Conservation (phyloP, 2,797 vertebrate genomes). For the Nannoperca obscura region DNA sequence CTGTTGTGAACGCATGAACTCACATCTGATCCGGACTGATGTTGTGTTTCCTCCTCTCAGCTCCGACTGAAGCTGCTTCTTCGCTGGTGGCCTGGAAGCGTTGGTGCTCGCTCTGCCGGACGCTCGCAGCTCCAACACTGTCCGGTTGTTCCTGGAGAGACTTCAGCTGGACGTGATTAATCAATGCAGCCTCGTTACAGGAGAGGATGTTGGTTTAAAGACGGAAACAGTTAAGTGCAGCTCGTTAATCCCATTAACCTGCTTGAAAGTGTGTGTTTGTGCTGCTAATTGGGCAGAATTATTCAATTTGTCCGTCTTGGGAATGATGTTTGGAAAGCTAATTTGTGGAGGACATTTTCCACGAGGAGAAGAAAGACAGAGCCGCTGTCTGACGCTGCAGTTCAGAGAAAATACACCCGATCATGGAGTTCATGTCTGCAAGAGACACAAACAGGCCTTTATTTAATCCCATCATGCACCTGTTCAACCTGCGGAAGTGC, state of each 20-base stretch:
- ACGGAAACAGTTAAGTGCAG: slow-evolving; percentile 68
- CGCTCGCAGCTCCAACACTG: slow-evolving; percentile 47
- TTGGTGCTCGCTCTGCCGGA: slow-evolving; percentile 42
- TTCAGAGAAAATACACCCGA: slow-evolving; percentile 65
- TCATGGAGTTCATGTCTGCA: slow-evolving; percentile 33
- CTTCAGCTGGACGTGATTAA: slow-evolving; percentile 60
- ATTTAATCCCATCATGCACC: slow-evolving; percentile 3
- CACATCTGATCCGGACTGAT: too few relatives aligned
- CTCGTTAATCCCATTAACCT: slow-evolving; percentile 78
- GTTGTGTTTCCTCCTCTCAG: not conserved
- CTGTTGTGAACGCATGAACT: too few relatives aligned
- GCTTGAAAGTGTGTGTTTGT: slow-evolving; percentile 75
- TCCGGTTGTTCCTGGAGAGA: slow-evolving; percentile 61
- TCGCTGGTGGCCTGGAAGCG: slow-evolving; percentile 45
- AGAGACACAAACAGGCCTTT: slow-evolving; percentile 47
- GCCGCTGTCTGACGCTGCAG: slow-evolving; percentile 48
- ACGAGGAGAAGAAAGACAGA: slow-evolving; percentile 63
- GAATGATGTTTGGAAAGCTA: slow-evolving; percentile 72
- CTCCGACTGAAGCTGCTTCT: slow-evolving; percentile 32
- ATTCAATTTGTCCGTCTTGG: slow-evolving; percentile 80
- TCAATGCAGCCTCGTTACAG: slow-evolving; percentile 52
- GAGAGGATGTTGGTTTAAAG: slow-evolving; percentile 73
- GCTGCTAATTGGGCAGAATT: slow-evolving; percentile 76
- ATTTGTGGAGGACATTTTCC: slow-evolving; percentile 77
- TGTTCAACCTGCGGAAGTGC: not conserved